These are phyloP conservation scores for Polydesmus complanatus DNA, from an alignment of 2,888 invertebrate species.

Conservation along the genomic window DNA sequence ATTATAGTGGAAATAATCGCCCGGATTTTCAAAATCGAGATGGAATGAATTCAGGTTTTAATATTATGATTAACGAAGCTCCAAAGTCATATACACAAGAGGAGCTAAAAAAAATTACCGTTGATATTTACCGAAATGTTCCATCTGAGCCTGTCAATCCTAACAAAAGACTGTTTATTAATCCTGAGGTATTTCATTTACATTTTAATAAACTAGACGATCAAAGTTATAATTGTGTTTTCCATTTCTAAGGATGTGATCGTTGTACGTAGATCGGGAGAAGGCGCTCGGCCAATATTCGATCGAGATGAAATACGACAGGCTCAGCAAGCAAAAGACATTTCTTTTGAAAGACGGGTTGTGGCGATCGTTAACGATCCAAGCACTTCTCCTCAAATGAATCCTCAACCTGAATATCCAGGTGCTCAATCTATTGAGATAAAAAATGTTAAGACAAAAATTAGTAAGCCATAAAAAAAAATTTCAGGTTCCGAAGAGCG, in stretches of 20 bases:
- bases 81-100: constrained; percentile 10
- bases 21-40: neutral
- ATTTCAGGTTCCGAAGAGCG: constrained; percentile 15
- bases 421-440: too few species aligned
- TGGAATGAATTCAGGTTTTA: neutral
- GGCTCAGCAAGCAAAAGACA: constrained; percentile 16
- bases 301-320: constrained; percentile 23
- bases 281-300: constrained; percentile 22
- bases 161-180: neutral
- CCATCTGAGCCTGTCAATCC: neutral
- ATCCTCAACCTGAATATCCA: neutral
- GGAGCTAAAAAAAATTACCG: constrained; percentile 15
- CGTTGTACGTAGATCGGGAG: constrained; percentile 21
- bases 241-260: constrained; percentile 18
- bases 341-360: constrained; percentile 18
- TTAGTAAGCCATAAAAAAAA: too few species aligned
- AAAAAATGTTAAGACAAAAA: too few species aligned
- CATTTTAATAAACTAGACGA: neutral
- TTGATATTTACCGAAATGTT: constrained; percentile 13
- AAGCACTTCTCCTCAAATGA: neutral
- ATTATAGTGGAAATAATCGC: neutral
- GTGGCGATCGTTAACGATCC: constrained; percentile 17
- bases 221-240: neutral
- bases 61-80: neutral
- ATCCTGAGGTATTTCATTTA: too few species aligned